Evolutionary conservation across 2,113 vertebrate genomes (phyloP).

Genomic region (Lycaon pictus): DNA sequence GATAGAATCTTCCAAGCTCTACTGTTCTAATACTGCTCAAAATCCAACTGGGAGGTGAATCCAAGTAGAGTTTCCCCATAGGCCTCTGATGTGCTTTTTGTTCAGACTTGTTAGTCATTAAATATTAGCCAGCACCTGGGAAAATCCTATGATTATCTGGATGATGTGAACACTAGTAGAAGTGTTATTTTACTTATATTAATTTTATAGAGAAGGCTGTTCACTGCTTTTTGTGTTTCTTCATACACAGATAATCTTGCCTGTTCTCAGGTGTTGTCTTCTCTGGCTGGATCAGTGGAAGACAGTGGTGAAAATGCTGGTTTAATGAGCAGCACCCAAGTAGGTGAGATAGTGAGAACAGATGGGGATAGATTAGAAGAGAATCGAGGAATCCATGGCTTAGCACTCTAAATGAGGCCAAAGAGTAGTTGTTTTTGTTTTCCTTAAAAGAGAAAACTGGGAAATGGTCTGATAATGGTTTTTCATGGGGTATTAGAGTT

Average conservation of each 20-base stretch:
- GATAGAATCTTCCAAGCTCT: not conserved
- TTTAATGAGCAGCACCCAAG: not conserved
- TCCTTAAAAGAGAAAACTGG: slow-evolving; percentile 32
- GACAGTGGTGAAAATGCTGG: not conserved
- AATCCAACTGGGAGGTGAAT: not conserved
- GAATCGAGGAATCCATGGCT: not conserved
- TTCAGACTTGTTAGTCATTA: not conserved
- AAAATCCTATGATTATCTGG: slow-evolving; percentile 34
- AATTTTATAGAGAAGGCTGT: not conserved
- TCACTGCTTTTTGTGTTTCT: not conserved
- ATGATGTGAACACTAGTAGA: not conserved
- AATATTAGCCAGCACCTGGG: slow-evolving; percentile 28
- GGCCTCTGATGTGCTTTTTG: slow-evolving; percentile 7
- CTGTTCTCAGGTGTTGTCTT: not conserved
- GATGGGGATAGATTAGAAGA: not conserved
- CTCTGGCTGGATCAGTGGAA: not conserved
- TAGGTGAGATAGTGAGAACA: not conserved
- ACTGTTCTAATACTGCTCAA: not conserved
- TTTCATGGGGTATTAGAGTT: not conserved
- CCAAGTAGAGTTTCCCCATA: not conserved
- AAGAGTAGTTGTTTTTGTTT: slow-evolving; percentile 11
- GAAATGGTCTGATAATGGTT: not conserved
- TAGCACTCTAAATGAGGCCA: not conserved
- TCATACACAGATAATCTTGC: not conserved
- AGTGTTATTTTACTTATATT: slow-evolving; percentile 40